Evolutionary conservation across 2,888 invertebrate species (phyloP), one percentile per base, ranked within the genome.

Genomic region (Lepeophtheirus nordmannii): DNA sequence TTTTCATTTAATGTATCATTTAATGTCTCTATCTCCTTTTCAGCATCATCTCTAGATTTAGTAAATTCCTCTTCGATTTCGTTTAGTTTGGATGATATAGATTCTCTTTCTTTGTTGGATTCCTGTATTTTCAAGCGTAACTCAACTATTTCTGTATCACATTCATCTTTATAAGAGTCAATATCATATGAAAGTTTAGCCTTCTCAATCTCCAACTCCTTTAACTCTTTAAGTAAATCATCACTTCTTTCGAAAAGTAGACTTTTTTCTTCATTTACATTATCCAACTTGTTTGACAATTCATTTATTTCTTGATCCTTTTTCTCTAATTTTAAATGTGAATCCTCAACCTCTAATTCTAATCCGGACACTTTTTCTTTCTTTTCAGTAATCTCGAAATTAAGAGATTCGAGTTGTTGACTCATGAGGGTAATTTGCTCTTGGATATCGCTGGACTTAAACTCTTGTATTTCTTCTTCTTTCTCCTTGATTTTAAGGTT

Each of bases 401-500:
- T 46, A 17, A 46, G 53, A 17, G 5, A 5, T 46, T 14, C 53
- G 2, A 46, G 14, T 46, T 46, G 3, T 17, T 46, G n/a, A 46
- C 30, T 57, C 30, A 30, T 30, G 0, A 73, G 71, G 70, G 81
- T 80, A 60, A 78, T 72, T 68, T 76, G 78, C 70, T 78, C 78
- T 63, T 79, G 76, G 60, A 77, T 76, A 39, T 73, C 74, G 70
- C 77, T 78, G 70, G 78, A 78, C 70, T 78, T 76, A 17, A 76
- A 72, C 56, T 58, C 38, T 22, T 67, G 41, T 59, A 40, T 73
- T 76, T 75, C 72, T 78, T 73, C 71, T 77, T 66, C 68, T 14
- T 82, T 74, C 67, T 80, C 79, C 69, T 76, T 76, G 70, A 83
- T 80, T 72, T 82, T 82, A 69, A 77, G 77, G 68, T 80, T 78